Base-by-base conservation (phyloP, 2,113 vertebrate species). In the Alexandromys fortis region DNA sequence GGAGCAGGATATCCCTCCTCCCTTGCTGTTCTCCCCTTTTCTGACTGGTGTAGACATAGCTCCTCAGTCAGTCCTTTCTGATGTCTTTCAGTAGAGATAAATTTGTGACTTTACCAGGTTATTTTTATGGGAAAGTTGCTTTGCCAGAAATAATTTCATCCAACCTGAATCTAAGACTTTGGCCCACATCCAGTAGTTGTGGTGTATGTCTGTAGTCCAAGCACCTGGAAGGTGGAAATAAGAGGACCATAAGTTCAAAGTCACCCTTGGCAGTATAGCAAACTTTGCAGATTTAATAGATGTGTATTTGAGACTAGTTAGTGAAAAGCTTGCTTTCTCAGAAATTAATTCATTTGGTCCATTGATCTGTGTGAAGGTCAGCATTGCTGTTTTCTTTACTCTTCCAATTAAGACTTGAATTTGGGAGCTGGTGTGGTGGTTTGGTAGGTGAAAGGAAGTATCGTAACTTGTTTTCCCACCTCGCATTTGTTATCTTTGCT, bases 401-500 rank as follows among this genome's bases (percentile, higher is more conserved):
- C 89, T 87, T 90, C 38, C 52, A 93, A 14, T 81, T 65, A 94
- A 82, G 38, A 72, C 45, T 77, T 90, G 38, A 76, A 26, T 76
- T 76, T 45, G 75, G 75, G 42, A 5, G 24, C 24, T 77, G 42
- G 75, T 28, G 24, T 47, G 26, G 38, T 30, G 42, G 75, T 28
- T 77, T 26, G 38, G 75, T 14, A 45, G 75, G 12, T 45, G 38
- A 77, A 47, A 45, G 38, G 76, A 85, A 95, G 91, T 45, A 92
- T 38, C 47, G 14, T 63, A 55, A 85, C 58, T 96, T 96, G 24
- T 52, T 49, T 77, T 94, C 90, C 49, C 90, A 13, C 86, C 61
- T 75, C 91, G 82, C n/a, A 83, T 86, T 93, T 92, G 73, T 45
- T 86, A 78, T 52, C 82, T 95, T 96, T 86, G 83, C 16, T 47